A percentile compares a stretch with the other conserved stretches of the same genome.
Conservation (phyloP, 2,888 invertebrate genomes). For the Dicycla oo region DNA sequence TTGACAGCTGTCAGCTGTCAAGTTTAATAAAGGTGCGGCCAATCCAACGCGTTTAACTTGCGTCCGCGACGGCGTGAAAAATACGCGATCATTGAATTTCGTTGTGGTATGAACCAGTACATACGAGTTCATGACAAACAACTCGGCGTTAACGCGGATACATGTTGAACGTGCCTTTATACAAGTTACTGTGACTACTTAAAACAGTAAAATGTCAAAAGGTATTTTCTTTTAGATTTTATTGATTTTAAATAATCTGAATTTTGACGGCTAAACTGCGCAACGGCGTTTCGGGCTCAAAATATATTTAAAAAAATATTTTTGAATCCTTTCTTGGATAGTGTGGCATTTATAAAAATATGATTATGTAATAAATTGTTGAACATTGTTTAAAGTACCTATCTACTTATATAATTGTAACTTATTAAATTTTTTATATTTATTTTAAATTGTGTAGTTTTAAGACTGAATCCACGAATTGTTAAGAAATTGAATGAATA, state of each 20-base stretch:
- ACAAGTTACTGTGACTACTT: not conserved
- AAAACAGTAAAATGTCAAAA: not conserved
- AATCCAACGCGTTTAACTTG: not conserved
- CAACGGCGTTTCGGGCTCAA: not conserved
- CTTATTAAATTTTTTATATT: conserved; percentile 8
- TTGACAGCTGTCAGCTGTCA: conserved; percentile 21
- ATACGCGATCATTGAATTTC: not conserved
- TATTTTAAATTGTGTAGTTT: conserved; percentile 11
- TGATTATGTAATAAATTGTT: not conserved
- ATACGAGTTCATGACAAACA: not conserved
- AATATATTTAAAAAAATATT: conserved; percentile 6
- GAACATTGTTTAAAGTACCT: not conserved
- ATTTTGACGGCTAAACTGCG: not conserved
- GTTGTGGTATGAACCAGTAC: not conserved
- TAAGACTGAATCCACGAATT: conserved; percentile 3
- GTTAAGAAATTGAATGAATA: conserved; percentile 15
- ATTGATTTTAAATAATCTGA: not conserved
- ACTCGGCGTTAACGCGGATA: not conserved
- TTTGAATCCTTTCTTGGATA: not conserved
- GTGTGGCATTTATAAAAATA: conserved; percentile 17
- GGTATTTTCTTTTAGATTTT: not conserved
- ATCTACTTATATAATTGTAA: conserved; percentile 9
- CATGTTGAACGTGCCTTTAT: not conserved
- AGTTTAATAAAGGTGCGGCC: not conserved
- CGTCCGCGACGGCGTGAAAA: not conserved